phyloP scores from a whole-genome alignment of 2,888 invertebrate genomes.

The Oegoconia quadripuncta region DNA sequence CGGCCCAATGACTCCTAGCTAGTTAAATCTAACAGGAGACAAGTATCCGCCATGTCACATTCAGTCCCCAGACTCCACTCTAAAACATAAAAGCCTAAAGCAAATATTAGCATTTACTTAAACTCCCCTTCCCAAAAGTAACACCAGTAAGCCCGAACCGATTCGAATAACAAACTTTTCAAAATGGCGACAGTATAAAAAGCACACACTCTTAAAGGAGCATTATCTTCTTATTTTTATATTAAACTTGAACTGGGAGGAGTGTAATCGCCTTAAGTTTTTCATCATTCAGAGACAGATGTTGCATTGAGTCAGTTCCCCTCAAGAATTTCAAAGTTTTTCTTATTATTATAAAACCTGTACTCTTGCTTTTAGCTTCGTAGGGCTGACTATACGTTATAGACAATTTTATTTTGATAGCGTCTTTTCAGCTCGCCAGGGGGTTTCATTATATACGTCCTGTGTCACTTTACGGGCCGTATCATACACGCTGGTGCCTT shows the following conservation, averaged over 20 bases:
- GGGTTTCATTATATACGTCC: neutral
- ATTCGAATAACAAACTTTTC: constrained; percentile 34
- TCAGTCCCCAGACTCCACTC: constrained; percentile 14
- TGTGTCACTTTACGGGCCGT: neutral
- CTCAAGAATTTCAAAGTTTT: constrained; percentile 8
- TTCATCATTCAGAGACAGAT: constrained; percentile 66
- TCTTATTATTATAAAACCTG: constrained; percentile 8
- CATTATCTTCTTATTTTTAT: constrained; percentile 71
- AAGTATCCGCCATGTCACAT: neutral
- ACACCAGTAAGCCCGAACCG: constrained; percentile 10
- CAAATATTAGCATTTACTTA: constrained; percentile 40
- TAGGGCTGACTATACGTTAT: neutral
- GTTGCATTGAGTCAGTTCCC: constrained; percentile 34
- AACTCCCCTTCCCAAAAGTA: constrained; percentile 5
- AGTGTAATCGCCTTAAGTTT: constrained; percentile 73
- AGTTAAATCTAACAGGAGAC: no score
- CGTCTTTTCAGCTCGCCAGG: neutral
- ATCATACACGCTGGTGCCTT: neutral
- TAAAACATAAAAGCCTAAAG: constrained; percentile 34
- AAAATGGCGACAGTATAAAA: constrained; percentile 36
- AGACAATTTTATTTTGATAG: neutral
- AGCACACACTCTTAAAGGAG: constrained; percentile 59
- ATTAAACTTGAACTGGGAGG: constrained; percentile 61
- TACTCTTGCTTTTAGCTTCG: constrained; percentile 2
- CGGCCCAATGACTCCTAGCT: no score